Evolutionary conservation across 2,888 invertebrate species (phyloP), one percentile per base, ranked within the genome.

Genomic region (Sarcophaga variegata): DNA sequence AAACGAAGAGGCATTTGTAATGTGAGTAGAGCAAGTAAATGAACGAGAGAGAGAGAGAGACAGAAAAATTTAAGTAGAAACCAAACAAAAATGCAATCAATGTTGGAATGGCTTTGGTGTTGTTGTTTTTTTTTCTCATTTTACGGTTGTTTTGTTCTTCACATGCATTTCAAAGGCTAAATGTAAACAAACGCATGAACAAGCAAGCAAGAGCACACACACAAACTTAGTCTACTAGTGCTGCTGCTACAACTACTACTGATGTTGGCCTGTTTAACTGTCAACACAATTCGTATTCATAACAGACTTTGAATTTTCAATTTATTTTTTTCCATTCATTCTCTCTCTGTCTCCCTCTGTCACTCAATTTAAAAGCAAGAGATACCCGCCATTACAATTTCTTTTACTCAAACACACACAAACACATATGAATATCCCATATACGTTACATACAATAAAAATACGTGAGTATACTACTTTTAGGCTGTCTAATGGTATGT

Each of bases 71-170:
- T 59, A 27, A 76, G 17, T 59, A 71, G 37, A 77, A 47, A 66
- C 60, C 64, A 27, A 71, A 77, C 64, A 60, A 37, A 77, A 72
- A 83, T 71, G 77, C 77, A 77, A 77, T 72, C 76, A 82, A 71
- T 82, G 82, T 47, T 71, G 59, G 47, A 47, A 71, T 59, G n/a
- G 20, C 37, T 76, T 59, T 64, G 59, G 62, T 60, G 66, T 71
- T 72, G 8, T 37, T 37, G 37, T 37, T 37, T 37, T 37, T 37
- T 37, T 37, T 37, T 37, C 37, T 37, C 37, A 37, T 37, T 37
- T 37, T 37, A 37, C 37, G 37, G 37, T 10, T 69, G 67, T 47
- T 37, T 27, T 20, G 45, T 3, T 6, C 14, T 1, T 25, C 37
- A 10, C 37, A 63, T 14, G 20, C n/a, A 47, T 62, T 17, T n/a